These are phyloP conservation scores for Clivina fossor DNA, from an alignment of 2,888 invertebrate genomes.

Conservation along the genomic window DNA sequence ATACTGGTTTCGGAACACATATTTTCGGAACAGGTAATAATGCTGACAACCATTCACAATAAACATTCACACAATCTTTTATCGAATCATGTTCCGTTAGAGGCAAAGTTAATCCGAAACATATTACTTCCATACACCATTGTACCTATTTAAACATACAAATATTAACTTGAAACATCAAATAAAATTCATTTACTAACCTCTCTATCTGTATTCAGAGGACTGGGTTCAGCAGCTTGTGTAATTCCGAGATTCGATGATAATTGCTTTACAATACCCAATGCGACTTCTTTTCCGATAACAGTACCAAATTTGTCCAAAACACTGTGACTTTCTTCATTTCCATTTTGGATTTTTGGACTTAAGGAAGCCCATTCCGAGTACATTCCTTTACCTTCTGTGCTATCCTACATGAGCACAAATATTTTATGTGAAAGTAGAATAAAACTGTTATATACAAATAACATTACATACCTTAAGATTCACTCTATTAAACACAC, in stretches of 20 bases:
- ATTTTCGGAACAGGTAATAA: conserved; percentile 80
- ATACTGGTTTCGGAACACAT: conserved; percentile 85
- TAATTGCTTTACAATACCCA: conserved; percentile 78
- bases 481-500: conserved; percentile 79
- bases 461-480: conserved; percentile 61
- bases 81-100: conserved; percentile 91
- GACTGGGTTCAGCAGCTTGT: conserved; percentile 81
- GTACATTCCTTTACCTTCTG: conserved; percentile 75
- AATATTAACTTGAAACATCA: background rate
- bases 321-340: conserved; percentile 68
- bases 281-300: conserved; percentile 79
- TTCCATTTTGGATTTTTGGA: conserved; percentile 64
- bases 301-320: conserved; percentile 72
- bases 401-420: conserved; percentile 55
- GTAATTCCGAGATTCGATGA: conserved; percentile 70
- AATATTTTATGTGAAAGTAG: conserved; percentile 17
- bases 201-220: conserved; percentile 81
- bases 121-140: conserved; percentile 85
- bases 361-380: conserved; percentile 81
- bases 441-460: conserved; percentile 12
- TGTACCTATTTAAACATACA: conserved; percentile 64
- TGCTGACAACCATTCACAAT: conserved; percentile 95
- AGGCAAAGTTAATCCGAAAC: conserved; percentile 88
- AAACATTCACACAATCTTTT: conserved; percentile 93
- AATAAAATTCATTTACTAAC: conserved; percentile 52